Evolutionary conservation across 2,113 vertebrate species (phyloP), one percentile per base, ranked within the genome.

Genomic region (Cololabis saira): DNA sequence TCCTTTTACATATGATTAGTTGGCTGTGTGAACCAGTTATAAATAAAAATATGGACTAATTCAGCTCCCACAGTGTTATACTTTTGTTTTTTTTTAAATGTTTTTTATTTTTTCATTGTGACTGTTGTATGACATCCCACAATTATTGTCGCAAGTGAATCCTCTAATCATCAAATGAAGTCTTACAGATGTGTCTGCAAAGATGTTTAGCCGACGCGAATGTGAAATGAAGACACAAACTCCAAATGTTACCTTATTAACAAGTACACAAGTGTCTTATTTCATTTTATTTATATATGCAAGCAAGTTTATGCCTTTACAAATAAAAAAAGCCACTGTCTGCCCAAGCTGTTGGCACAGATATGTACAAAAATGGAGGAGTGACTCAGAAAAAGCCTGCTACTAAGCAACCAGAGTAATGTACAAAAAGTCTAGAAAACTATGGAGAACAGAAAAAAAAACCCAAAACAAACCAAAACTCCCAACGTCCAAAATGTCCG

Each of bases 221-320:
- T 4, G 44, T 54, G 61, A 88, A 88, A 86, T 81, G 45, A 89
- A 56, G 72, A 87, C 68, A 61, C 84, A 71, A 67, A 86, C 76
- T 64, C 83, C 30, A 12, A 19, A 21, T 37, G 52, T 76, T 84
- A 66, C 71, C 72, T 86, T 84, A 80, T 90, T 84, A 92, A 93
- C 92, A 97, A 96, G 95, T 96, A 97, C 97, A 99, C 96, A 95
- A 95, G 95, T 96, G 94, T 96, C 92, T 95, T 96, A 95, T 81
- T 90, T 87, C 33, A 84, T 89, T 89, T 89, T 87, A 89, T 91
- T 93, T 92, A 91, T 96, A 95, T 94, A 95, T 92, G 96, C 96
- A 98, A 98, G 97, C 97, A 98, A 95, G 83, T 96, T 96, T 94
- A 97, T 94, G 92, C 96, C 94, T 91, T 96, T 97, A 99, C 95